Evolutionary conservation across 2,113 vertebrate species (phyloP), one percentile per base, ranked within the genome.

Genomic region (Okapia johnstoni): DNA sequence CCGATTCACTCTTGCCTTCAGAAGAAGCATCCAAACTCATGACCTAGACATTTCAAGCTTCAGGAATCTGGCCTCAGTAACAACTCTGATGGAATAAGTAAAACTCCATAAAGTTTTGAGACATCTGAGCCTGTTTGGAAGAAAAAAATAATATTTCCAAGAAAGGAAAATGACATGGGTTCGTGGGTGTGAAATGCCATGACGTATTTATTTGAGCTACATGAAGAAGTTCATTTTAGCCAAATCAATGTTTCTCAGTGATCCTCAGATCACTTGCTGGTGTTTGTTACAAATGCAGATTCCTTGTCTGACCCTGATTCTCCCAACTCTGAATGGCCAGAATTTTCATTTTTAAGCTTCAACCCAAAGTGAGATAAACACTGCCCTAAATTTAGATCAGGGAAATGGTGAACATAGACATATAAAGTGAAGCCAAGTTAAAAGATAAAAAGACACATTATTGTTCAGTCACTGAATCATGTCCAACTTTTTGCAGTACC

Each of bases 81-180:
- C 50, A 96, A 96, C 85, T 81, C 26, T 83, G 50, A 60, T 43
- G 54, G 55, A 85, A 43, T 92, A 90, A 95, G 63, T 83, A 92
- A 85, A 93, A 73, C 30, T 28, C 76, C 6, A 63, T 26, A 48
- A 46, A 86, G 26, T 83, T 77, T 84, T 26, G 76, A 96, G 40
- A 97, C 12, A 80, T 79, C 79, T 91, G 36, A 89, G 63, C 57
- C 93, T 87, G n/a, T 80, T 13, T 96, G 23, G 19, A 63, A 26
- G 36, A 92, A 96, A 94, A 93, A 40, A 83, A 66, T 77, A 94
- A 26, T 12, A 40, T 91, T 93, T 95, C 10, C n/a, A 89, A 50
- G 50, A 91, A 76, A 40, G 54, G 26, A 89, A 93, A 95, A 79
- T 33, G n/a, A 21, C 50, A 15, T 13, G 15, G 86, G 40, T 7